Conservation (phyloP, 2,797 vertebrate species). For the Austrolebias charrua region DNA sequence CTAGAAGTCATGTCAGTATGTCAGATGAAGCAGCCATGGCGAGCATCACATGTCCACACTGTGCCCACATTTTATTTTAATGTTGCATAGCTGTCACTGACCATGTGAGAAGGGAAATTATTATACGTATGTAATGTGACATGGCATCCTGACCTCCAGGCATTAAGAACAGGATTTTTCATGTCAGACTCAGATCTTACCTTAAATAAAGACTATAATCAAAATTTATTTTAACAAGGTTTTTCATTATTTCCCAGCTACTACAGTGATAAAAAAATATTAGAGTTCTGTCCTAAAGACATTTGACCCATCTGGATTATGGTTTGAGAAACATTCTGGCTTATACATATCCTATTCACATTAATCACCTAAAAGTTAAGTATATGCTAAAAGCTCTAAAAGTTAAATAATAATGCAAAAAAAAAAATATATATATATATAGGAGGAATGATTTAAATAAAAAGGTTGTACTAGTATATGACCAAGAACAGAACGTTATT, state of each 20-base stretch:
- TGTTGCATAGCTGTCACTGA: slow-evolving; percentile 8
- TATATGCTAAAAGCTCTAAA: no score
- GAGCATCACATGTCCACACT: background rate
- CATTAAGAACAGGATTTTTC: background rate
- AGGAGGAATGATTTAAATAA: no score
- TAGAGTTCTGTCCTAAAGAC: background rate
- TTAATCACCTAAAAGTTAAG: no score
- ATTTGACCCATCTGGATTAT: no score
- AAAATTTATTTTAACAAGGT: background rate
- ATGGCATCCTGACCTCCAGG: background rate
- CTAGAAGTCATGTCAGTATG: background rate
- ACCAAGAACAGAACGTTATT: no score
- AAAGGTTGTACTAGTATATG: no score
- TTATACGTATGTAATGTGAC: slow-evolving; percentile 9
- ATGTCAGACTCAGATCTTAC: slow-evolving; percentile 12
- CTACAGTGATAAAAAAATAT: background rate
- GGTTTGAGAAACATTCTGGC: no score
- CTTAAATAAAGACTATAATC: background rate
- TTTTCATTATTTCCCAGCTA: background rate
- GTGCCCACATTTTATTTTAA: slow-evolving; percentile 2
- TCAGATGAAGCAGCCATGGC: background rate
- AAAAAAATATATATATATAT: no score
- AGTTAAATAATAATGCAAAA: no score
- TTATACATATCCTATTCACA: no score
- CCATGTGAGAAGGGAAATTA: background rate